Conservation (phyloP, 2,888 invertebrate species). For the Phrixothrix hirtus region DNA sequence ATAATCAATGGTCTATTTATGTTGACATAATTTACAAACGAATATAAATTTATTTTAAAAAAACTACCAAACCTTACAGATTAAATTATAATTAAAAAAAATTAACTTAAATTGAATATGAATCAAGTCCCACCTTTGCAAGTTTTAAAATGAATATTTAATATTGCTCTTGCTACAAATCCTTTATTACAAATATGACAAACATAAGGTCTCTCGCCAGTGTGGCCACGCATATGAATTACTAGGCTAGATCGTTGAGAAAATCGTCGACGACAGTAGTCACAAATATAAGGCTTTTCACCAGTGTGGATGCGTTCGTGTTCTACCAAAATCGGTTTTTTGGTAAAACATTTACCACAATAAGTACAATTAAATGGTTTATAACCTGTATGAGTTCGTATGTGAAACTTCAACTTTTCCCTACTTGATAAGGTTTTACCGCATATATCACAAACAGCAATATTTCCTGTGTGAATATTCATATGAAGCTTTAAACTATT, state of each 20-base stretch:
- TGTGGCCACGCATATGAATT: constrained; percentile 67
- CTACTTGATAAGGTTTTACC: constrained; percentile 61
- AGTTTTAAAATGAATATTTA: constrained; percentile 65
- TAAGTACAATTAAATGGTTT: constrained; percentile 51
- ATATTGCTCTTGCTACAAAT: constrained; percentile 65
- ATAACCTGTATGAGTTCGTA: constrained; percentile 51
- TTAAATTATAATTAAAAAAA: too few species aligned
- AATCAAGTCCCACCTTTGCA: constrained; percentile 51
- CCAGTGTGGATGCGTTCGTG: constrained; percentile 53
- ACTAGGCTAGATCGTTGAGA: constrained; percentile 66
- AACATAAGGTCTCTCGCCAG: constrained; percentile 64
- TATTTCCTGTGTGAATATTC: constrained; percentile 59
- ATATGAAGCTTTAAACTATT: constrained; percentile 54
- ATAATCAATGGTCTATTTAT: too few species aligned
- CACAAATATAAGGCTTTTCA: constrained; percentile 57
- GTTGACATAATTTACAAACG: too few species aligned
- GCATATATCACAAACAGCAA: constrained; percentile 63
- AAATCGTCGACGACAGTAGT: constrained; percentile 66
- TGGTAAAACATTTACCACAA: constrained; percentile 54
- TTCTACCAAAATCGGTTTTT: constrained; percentile 51
- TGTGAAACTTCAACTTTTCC: constrained; percentile 59
- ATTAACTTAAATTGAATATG: not conserved
- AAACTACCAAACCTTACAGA: not conserved
- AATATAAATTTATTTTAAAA: too few species aligned
- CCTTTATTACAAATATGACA: constrained; percentile 65